Percentiles rank a stretch among this genome's conserved stretches.
Evolutionary conservation across 2,888 invertebrate genomes (phyloP).

Genomic region (Drosophila hamatofila): DNA sequence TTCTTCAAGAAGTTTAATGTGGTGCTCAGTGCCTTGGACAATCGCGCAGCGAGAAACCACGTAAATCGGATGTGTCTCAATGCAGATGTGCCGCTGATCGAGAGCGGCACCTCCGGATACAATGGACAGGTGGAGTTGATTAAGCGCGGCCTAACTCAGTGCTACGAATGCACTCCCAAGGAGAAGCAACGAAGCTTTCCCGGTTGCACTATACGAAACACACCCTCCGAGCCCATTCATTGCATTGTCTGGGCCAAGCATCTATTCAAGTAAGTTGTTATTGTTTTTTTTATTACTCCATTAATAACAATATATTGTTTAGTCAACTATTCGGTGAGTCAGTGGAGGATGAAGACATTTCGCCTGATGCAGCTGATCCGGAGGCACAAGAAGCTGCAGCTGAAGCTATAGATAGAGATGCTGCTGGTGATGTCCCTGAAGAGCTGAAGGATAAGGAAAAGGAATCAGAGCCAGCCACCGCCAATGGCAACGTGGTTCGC

Average conservation of each 20-base stretch:
- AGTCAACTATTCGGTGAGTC: slow-evolving; percentile 98
- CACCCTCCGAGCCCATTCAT: slow-evolving; percentile 99
- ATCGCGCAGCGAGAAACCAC: slow-evolving; percentile 97
- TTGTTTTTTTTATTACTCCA: background rate
- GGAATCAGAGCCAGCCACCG: slow-evolving; percentile 85
- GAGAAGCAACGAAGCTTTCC: slow-evolving; percentile 96
- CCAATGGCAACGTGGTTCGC: slow-evolving; percentile 87
- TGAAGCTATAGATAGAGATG: slow-evolving; percentile 16
- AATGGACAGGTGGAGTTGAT: slow-evolving; percentile 97
- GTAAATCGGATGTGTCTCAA: slow-evolving; percentile 99
- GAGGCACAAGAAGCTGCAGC: slow-evolving; percentile 88
- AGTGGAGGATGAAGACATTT: slow-evolving; percentile 98
- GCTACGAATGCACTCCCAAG: slow-evolving; percentile 98
- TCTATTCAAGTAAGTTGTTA: slow-evolving; percentile 93
- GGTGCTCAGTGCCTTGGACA: slow-evolving; percentile 98
- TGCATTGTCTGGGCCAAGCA: slow-evolving; percentile 99
- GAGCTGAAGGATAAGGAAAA: slow-evolving; percentile 85
- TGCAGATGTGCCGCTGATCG: slow-evolving; percentile 96
- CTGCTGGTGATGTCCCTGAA: slow-evolving; percentile 83
- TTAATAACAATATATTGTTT: slow-evolving; percentile 50
- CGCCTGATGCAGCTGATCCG: slow-evolving; percentile 98
- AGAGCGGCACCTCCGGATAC: slow-evolving; percentile 99
- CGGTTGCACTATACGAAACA: slow-evolving; percentile 99
- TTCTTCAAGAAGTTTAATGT: slow-evolving; percentile 96
- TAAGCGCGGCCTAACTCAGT: slow-evolving; percentile 94